phyloP scores from a whole-genome alignment of 2,113 vertebrate genomes.

The Sprattus sprattus region DNA sequence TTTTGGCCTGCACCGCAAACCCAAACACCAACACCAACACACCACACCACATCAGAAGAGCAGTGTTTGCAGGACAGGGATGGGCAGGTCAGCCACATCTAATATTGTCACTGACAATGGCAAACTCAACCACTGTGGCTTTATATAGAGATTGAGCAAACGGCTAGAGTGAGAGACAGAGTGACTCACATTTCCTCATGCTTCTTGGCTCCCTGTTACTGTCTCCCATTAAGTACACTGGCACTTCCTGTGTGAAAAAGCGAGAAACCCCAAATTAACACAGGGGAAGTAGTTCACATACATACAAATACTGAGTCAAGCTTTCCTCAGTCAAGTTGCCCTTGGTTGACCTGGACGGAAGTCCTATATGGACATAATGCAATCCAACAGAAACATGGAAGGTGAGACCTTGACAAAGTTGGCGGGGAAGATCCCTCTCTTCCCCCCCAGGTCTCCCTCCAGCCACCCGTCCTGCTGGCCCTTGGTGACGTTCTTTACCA shows the following conservation, averaged over 20 bases:
- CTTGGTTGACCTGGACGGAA: neutral
- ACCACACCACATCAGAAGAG: neutral
- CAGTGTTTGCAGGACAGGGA: neutral
- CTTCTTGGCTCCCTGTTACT: conserved; percentile 69
- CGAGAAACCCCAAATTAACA: neutral
- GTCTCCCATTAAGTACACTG: conserved; percentile 63
- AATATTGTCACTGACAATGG: neutral
- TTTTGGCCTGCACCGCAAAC: neutral
- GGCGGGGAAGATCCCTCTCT: conserved; percentile 76
- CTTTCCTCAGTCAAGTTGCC: neutral
- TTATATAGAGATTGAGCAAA: neutral
- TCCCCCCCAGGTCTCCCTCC: conserved; percentile 72
- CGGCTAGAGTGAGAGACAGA: too few species aligned
- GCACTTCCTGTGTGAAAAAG: conserved; percentile 67
- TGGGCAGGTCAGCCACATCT: neutral
- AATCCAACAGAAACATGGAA: neutral
- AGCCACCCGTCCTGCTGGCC: conserved; percentile 76
- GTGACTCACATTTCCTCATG: conserved; percentile 65
- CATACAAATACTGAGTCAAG: neutral
- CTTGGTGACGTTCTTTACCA: conserved; percentile 74
- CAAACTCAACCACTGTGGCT: neutral
- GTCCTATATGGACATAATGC: neutral
- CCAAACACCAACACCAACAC: neutral
- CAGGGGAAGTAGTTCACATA: neutral
- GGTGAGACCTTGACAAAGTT: conserved; percentile 73